Base-by-base conservation (phyloP, 1,140 invertebrate genomes). In the Trinorchestia longiramus region DNA sequence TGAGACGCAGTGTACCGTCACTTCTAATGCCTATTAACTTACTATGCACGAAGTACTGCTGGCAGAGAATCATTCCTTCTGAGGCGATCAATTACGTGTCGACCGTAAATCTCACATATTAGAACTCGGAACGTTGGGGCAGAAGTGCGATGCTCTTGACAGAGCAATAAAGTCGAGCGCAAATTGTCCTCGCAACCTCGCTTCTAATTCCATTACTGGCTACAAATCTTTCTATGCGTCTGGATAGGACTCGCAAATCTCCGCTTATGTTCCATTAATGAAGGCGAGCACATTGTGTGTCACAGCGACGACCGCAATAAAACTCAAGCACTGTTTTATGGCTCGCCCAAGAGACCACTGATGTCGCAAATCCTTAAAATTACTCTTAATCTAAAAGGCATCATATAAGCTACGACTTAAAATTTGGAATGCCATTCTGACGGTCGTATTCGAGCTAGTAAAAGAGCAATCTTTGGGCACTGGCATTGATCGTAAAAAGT, bases 221-320 rank as follows among this genome's bases (percentile, higher is more conserved):
- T 44, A 94, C 92, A 94, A 94, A 94, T 94, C 92, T 94, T 94
- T 94, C 92, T 47, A 40, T 94, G 44, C 92, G 92, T 94, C 92
- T 94, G 92, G 6, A 44, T 47, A 47, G 47, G 92, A 94, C 92
- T 94, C 92, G 92, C 92, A 94, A 94, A 94, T 94, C 92, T 94
- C 92, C 92, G 92, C 92, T 94, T 94, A 94, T 94, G 92, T 94
- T 94, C 92, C 44, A 94, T 94, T 94, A 94, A 94, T 94, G 92
- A 94, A 94, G 92, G 92, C 92, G 43, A 47, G 44, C 92, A 94
- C 92, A 94, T 94, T 94, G 92, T 94, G 44, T n/a, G 92, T 94
- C 92, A 94, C 92, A 45, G 92, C 92, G 92, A 94, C 92, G 92
- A 94, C 92, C 92, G 92, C 92, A 94, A 94, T 94, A 94, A 94